These are phyloP conservation scores for Ochotona curzoniae DNA, from an alignment of 2,113 vertebrate genomes.

Conservation along the genomic window DNA sequence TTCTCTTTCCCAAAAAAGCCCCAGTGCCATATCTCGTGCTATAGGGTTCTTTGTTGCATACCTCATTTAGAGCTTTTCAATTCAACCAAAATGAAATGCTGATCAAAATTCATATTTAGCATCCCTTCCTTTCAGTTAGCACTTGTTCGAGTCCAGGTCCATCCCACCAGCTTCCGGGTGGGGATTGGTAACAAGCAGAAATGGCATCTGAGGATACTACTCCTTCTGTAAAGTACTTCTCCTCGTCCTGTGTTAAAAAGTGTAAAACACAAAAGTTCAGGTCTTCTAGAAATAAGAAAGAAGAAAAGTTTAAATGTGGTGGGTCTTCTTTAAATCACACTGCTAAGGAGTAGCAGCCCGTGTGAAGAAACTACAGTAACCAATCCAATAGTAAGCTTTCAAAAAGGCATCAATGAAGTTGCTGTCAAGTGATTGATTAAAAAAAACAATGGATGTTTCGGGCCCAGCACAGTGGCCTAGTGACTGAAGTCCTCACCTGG, in stretches of 20 bases:
- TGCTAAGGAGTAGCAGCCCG: not conserved
- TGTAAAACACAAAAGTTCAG: constrained; percentile 59
- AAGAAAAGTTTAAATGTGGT: constrained; percentile 52
- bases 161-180: not conserved
- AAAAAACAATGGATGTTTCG: too few relatives aligned
- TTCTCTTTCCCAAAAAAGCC: not conserved
- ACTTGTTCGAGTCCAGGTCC: not conserved
- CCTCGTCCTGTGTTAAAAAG: constrained; percentile 47
- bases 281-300: constrained; percentile 49
- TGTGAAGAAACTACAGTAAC: constrained; percentile 15
- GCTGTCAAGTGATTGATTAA: not conserved
- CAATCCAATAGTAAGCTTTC: not conserved
- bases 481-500: too few relatives aligned
- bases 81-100: not conserved
- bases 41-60: not conserved
- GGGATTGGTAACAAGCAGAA: not conserved
- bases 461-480: too few relatives aligned
- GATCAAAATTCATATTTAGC: not conserved
- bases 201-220: not conserved
- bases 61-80: not conserved
- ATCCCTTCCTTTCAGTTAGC: not conserved
- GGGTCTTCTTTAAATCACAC: not conserved
- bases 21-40: not conserved
- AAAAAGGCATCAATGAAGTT: not conserved
- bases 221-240: constrained; percentile 34